phyloP scores from a whole-genome alignment of 2,888 invertebrate species.

The Aphodius granarius region DNA sequence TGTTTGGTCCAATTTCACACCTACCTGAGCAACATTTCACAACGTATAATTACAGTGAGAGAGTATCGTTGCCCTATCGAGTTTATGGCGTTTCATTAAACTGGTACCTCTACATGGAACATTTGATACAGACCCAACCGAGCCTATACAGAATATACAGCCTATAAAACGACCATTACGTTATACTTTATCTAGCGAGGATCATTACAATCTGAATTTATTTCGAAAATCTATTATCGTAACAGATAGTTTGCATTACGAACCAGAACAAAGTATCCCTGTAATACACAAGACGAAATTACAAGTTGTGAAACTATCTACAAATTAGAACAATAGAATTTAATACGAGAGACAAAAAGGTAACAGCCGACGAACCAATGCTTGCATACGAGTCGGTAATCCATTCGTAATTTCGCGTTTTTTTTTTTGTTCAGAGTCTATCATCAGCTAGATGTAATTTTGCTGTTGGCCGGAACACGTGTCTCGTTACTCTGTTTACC shows the following conservation, averaged over 20 bases:
- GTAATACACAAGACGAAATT: background rate
- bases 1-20: background rate
- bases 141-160: too few relatives aligned
- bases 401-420: background rate
- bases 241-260: background rate
- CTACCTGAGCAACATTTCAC: background rate
- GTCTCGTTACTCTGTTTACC: background rate
- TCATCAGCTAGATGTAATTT: background rate
- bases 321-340: background rate
- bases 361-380: too few relatives aligned
- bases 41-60: background rate
- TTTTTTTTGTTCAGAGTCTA: background rate
- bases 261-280: background rate
- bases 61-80: background rate
- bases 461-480: background rate
- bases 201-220: background rate
- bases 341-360: background rate
- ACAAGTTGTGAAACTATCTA: background rate
- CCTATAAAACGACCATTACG: background rate
- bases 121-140: background rate
- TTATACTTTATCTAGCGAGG: background rate
- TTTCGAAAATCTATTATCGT: background rate
- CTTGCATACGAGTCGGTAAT: background rate
- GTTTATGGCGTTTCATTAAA: background rate
- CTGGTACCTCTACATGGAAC: background rate